Evolutionary conservation across 2,797 vertebrate species (phyloP), one percentile per base, ranked within the genome.

Genomic region (Moxostoma hubbsi): DNA sequence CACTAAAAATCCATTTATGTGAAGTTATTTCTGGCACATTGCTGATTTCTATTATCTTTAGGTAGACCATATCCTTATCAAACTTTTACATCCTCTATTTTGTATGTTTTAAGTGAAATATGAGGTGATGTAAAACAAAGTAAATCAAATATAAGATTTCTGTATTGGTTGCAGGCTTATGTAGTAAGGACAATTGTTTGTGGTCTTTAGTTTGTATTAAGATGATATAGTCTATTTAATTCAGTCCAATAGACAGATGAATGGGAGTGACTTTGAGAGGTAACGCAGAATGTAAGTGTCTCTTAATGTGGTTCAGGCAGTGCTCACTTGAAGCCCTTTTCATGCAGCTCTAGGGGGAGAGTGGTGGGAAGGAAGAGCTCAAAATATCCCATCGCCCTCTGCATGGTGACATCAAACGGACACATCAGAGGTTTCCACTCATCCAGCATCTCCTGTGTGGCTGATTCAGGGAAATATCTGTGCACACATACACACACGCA

Each of bases 351-450:
- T 58, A 97, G 98, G 84, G 97, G 96, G 85, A 99, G 93, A 77
- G 96, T 97, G 73, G 98, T 98, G 84, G 98, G 97, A 69, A 99
- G 94, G 89, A 98, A 99, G 47, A 98, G 93, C 89, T 99, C 98
- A 67, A 98, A 97, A 87, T 98, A 97, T 89, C 95, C 95, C 79
- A 99, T 96, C 66, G 96, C 97, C 92, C 96, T 96, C 86, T 98
- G 97, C 98, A 99, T 99, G 84, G 96, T 98, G 88, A 96, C 96
- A 83, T 99, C 97, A 89, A 99, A 99, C 1, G 97, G 98, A 85
- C 98, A 99, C 90, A 99, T 96, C 85, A 99, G 92, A 71, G 98
- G 97, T 79, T 95, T 92, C 97, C 97, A 99, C 86, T 99, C 98
- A 80, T 96, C 95, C 76, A 99, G 91, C 97, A 99, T 99, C 89